These are phyloP conservation scores for Luperina testacea DNA, from an alignment of 2,888 invertebrate species.

Conservation along the genomic window DNA sequence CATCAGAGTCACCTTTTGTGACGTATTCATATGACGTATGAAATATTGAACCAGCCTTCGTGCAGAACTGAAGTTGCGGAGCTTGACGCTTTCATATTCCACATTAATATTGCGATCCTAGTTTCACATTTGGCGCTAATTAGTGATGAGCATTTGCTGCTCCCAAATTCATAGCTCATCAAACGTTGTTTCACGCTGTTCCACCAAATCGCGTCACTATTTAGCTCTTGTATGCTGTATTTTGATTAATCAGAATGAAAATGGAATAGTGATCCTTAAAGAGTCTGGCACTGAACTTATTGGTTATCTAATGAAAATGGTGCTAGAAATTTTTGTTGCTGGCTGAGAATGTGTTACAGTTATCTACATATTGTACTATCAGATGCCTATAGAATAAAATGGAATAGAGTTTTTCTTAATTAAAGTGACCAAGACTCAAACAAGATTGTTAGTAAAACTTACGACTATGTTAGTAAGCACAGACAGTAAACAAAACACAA, in stretches of 20 bases:
- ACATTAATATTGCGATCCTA: slow-evolving; percentile 66
- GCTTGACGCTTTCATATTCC: slow-evolving; percentile 62
- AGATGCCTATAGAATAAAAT: too few species aligned
- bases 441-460: too few species aligned
- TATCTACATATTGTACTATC: not conserved
- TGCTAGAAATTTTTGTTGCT: not conserved
- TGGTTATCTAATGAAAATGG: not conserved
- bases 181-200: slow-evolving; percentile 56
- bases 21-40: slow-evolving; percentile 67
- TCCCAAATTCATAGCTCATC: slow-evolving; percentile 69
- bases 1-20: slow-evolving; percentile 65
- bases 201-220: slow-evolving; percentile 41
- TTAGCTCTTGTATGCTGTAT: slow-evolving; percentile 40
- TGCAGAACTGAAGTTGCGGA: slow-evolving; percentile 58
- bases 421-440: too few species aligned
- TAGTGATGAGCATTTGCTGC: slow-evolving; percentile 64
- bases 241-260: slow-evolving; percentile 40
- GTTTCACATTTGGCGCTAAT: slow-evolving; percentile 68
- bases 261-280: slow-evolving; percentile 5
- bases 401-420: too few species aligned
- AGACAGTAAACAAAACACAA: too few species aligned
- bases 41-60: slow-evolving; percentile 66
- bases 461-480: too few species aligned
- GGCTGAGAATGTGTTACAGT: not conserved
- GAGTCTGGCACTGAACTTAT: not conserved